Conservation (phyloP, 2,888 invertebrate genomes). For the Encarsia formosa region DNA sequence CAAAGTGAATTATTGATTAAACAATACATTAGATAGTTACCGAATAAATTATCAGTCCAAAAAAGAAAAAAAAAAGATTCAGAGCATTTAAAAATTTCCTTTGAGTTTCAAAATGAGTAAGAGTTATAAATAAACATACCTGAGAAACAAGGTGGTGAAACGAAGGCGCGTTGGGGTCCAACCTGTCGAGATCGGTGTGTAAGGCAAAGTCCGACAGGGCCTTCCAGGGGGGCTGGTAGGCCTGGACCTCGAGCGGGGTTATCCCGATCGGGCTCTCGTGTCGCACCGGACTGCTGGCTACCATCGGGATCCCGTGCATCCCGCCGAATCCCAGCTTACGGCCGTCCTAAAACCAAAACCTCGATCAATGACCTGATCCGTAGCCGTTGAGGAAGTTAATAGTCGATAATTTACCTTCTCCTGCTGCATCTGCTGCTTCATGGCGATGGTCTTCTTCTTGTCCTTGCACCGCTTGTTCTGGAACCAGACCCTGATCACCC, state of each 20-base stretch:
- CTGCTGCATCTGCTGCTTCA: conserved; percentile 97
- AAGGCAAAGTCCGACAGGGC: conserved; percentile 93
- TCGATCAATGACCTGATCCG: conserved; percentile 29
- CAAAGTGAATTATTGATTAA: too few species aligned
- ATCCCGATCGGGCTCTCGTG: conserved; percentile 84
- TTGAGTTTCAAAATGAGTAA: too few species aligned
- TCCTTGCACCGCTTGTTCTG: conserved; percentile 98
- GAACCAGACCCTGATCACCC: conserved; percentile 99
- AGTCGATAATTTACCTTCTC: conserved; percentile 77
- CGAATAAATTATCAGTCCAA: too few species aligned
- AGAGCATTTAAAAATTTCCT: too few species aligned
- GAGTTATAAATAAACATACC: too few species aligned
- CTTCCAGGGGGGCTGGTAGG: conserved; percentile 97
- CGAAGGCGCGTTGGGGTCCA: conserved; percentile 82
- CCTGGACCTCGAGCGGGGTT: conserved; percentile 83
- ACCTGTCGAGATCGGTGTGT: conserved; percentile 85
- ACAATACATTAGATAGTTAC: too few species aligned
- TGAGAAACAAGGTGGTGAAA: conserved; percentile 96
- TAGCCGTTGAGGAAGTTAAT: neutral
- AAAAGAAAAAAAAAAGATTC: too few species aligned
- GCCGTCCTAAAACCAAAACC: conserved; percentile 70
- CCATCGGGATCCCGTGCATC: conserved; percentile 97
- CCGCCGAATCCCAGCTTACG: conserved; percentile 89
- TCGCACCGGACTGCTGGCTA: conserved; percentile 89
- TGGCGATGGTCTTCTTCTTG: conserved; percentile 93